A percentile compares a stretch with the other conserved stretches of the same genome.
phyloP scores from a whole-genome alignment of 2,113 vertebrate genomes.

The Brienomyrus longianalis region DNA sequence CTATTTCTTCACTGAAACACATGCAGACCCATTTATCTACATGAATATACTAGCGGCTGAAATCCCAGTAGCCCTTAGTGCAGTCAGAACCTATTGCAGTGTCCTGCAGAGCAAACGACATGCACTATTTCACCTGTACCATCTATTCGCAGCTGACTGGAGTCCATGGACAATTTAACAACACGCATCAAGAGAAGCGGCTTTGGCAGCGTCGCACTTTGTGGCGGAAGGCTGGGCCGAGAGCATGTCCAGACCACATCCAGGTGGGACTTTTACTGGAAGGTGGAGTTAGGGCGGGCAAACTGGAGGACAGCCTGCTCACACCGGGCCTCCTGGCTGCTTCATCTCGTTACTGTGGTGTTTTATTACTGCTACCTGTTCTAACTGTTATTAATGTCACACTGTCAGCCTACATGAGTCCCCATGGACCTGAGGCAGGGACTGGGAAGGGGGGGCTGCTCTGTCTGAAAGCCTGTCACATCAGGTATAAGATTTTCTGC shows the following conservation, averaged over 20 bases:
- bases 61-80: neutral
- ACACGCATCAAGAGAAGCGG: neutral
- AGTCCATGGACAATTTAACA: neutral
- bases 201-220: neutral
- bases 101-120: neutral
- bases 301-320: neutral
- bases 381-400: neutral
- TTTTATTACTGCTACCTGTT: conserved; percentile 5
- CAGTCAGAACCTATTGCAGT: neutral
- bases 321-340: neutral
- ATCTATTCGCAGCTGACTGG: neutral
- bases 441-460: neutral
- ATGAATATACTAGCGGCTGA: neutral
- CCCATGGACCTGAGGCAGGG: neutral
- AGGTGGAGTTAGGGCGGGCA: neutral
- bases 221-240: no score
- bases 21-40: neutral
- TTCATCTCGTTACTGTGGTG: neutral
- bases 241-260: neutral
- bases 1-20: neutral
- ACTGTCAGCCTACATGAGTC: neutral
- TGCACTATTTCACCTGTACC: neutral
- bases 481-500: neutral
- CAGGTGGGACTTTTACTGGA: neutral
- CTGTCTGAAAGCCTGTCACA: neutral